Percentiles rank a stretch among this genome's conserved stretches.
These are phyloP conservation scores for Hippolais icterina DNA, from an alignment of 2,113 vertebrate genomes.

Conservation along the genomic window DNA sequence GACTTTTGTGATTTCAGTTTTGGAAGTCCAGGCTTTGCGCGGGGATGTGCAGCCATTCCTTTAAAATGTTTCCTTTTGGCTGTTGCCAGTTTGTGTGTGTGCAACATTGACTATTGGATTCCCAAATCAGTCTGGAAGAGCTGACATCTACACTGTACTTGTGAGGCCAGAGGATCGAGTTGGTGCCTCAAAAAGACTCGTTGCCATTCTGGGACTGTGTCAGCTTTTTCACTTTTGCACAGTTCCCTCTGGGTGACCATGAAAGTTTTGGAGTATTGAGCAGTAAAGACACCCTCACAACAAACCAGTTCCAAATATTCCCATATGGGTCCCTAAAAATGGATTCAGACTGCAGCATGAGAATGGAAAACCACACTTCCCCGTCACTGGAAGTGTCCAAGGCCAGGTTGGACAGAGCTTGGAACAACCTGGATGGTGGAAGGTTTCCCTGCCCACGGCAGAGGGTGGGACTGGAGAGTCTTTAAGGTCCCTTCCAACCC, in stretches of 20 bases:
- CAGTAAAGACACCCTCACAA: not conserved
- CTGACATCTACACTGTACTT: not conserved
- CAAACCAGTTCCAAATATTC: not conserved
- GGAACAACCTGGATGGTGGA: not conserved
- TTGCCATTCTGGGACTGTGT: not conserved
- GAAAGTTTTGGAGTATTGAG: not conserved
- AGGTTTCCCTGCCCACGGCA: not conserved
- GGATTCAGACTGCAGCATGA: not conserved
- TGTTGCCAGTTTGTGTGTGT: not conserved
- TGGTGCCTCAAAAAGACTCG: not conserved
- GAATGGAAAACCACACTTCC: not conserved
- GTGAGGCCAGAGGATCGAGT: not conserved
- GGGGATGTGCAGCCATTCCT: conserved; percentile 13
- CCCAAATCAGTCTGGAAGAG: not conserved
- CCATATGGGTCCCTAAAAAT: rapidly evolving
- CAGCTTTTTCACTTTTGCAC: not conserved
- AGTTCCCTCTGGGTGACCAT: rapidly evolving
- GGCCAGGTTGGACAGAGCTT: rapidly evolving
- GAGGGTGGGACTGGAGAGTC: not conserved
- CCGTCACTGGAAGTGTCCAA: not conserved
- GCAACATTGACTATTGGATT: not conserved
- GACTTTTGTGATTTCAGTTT: conserved; percentile 51
- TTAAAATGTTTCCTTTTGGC: not conserved
- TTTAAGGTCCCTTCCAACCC: not conserved
- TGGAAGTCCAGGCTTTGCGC: conserved; percentile 14